Base-by-base conservation (phyloP, 1,140 invertebrate species). In the Orussus abietinus region DNA sequence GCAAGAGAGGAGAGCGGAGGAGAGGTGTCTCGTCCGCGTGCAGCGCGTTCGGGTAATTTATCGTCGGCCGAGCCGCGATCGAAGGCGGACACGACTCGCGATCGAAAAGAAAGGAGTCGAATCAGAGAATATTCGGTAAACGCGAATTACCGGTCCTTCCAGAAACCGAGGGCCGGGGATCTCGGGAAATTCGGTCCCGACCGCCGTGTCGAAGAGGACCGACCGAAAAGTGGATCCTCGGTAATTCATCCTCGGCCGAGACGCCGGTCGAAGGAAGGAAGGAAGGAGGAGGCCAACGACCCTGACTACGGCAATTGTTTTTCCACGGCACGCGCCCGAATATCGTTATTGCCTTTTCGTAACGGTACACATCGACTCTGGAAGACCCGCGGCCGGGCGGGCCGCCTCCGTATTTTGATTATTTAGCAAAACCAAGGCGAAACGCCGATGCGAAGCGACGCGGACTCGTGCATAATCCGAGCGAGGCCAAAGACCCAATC, bases 221-320 rank as follows among this genome's bases (percentile, higher is more conserved):
- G n/a, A n/a, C n/a, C n/a, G n/a, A n/a, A n/a, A n/a, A n/a, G n/a
- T n/a, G n/a, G n/a, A n/a, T n/a, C n/a, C n/a, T n/a, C n/a, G 35
- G 50, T 50, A 52, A 55, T 55, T 53, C 53, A 53, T 55, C 47
- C 46, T 47, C 22, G n/a, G n/a, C 30, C 38, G 29, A 44, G 44
- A 36, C 38, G 45, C 38, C 35, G 47, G 46, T 45, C 42, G 48
- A 29, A 39, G 38, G 46, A 35, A 46, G 38, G 44, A 39, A 53
- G 39, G 45, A 56, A 45, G 51, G 51, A 53, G 38, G 49, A 52
- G 49, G 52, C 45, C 47, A 57, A 60, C 35, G 50, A 55, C 50
- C 49, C 45, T 44, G 28, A 42, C 47, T 34, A 55, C 38, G 41
- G n/a, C n/a, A 48, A 55, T 55, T 57, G 45, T 53, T 51, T 45